A percentile compares a stretch with the other conserved stretches of the same genome.
Evolutionary conservation across 2,113 vertebrate species (phyloP).

Genomic region (Eulacestoma nigropectus): DNA sequence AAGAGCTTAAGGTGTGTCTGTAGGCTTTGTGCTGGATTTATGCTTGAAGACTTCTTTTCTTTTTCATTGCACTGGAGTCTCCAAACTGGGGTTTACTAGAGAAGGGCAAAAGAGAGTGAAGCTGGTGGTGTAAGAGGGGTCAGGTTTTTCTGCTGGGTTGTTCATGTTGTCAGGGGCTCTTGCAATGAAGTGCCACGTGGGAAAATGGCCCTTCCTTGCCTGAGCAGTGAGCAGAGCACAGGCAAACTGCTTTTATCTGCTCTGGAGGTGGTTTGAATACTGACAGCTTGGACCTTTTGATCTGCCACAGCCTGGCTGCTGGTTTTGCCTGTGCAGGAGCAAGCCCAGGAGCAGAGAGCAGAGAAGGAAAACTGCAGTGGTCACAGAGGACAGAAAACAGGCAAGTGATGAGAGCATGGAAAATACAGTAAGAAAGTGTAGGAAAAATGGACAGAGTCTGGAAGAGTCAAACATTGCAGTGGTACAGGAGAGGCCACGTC

Average conservation of each 20-base stretch:
- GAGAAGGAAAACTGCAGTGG: not conserved
- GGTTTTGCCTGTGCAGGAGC: not conserved
- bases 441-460: not conserved
- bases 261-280: not conserved
- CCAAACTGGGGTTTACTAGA: not conserved
- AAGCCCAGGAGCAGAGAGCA: not conserved
- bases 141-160: not conserved
- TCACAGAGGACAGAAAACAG: not conserved
- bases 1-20: not conserved
- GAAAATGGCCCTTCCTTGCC: not conserved
- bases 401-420: not conserved
- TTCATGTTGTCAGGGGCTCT: not conserved
- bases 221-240: not conserved
- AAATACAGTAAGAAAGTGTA: not conserved
- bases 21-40: not conserved
- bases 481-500: not conserved
- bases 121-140: not conserved
- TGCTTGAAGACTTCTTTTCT: not conserved
- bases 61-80: not conserved
- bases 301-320: not conserved
- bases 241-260: not conserved
- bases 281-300: not conserved
- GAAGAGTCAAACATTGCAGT: not conserved
- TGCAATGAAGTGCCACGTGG: not conserved
- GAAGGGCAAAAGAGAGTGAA: not conserved